These are phyloP conservation scores for Globia sparganii DNA, from an alignment of 2,888 invertebrate species.

Conservation along the genomic window DNA sequence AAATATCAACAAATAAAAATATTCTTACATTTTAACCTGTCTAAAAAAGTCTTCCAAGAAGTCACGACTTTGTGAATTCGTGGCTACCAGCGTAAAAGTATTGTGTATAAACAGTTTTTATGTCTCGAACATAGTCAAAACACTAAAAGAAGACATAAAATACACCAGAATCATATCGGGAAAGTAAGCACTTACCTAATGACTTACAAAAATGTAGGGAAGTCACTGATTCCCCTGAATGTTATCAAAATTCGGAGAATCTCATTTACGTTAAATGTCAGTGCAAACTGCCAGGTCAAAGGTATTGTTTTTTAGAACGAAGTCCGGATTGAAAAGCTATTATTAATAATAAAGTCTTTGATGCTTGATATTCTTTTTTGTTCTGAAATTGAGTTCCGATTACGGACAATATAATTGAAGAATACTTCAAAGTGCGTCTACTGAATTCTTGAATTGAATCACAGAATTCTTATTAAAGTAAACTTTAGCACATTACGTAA, in stretches of 20 bases:
- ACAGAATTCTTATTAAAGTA: not conserved
- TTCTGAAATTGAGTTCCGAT: conserved; percentile 11
- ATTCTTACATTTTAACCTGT: not conserved
- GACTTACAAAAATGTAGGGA: conserved; percentile 15
- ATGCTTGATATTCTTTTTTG: conserved; percentile 8
- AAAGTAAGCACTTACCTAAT: conserved; percentile 5
- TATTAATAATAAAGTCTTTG: conserved; percentile 27
- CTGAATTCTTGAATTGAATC: not conserved
- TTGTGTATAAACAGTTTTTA: not conserved
- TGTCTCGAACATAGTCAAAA: not conserved
- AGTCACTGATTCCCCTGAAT: conserved; percentile 7
- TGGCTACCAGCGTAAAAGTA: not conserved
- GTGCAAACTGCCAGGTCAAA: conserved; percentile 8
- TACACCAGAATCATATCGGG: not conserved
- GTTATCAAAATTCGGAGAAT: conserved; percentile 6
- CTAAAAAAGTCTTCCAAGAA: not conserved
- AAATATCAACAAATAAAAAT: not conserved
- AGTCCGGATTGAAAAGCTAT: conserved; percentile 14
- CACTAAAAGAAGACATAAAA: conserved; percentile 12
- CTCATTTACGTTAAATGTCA: conserved; percentile 21
- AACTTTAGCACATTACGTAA: not conserved
- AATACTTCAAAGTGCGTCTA: not conserved
- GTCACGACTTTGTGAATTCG: not conserved
- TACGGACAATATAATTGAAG: not conserved
- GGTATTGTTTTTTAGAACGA: conserved; percentile 9